These are phyloP conservation scores for Maccullochella peelii DNA, from an alignment of 2,113 vertebrate species.

Conservation along the genomic window DNA sequence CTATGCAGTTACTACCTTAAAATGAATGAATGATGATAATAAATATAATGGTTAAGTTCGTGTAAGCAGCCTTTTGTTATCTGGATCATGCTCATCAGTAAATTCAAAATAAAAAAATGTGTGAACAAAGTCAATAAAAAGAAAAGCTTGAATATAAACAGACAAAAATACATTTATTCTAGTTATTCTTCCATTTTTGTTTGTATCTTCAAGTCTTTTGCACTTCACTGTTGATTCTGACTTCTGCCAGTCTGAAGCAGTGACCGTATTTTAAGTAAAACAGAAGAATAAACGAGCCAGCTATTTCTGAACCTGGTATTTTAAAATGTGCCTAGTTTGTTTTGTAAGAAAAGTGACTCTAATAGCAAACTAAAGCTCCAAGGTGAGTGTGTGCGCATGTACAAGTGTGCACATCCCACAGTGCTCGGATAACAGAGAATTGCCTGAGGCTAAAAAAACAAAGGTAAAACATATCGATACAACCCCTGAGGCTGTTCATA, in stretches of 20 bases:
- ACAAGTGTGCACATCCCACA: neutral
- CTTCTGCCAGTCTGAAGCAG: neutral
- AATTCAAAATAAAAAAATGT: slow-evolving; percentile 1
- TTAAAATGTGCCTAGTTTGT: neutral
- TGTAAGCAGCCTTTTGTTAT: slow-evolving; percentile 11
- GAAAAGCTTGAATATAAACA: neutral
- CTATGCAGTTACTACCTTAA: neutral
- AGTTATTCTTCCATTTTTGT: neutral
- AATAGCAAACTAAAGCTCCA: neutral
- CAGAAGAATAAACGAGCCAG: neutral
- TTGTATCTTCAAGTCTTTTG: slow-evolving; percentile 2
- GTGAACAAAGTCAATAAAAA: neutral
- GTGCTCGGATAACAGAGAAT: neutral
- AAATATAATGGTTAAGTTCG: neutral
- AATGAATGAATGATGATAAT: neutral
- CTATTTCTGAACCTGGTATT: slow-evolving; percentile 6
- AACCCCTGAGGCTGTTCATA: slow-evolving; percentile 9
- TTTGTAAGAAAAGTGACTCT: neutral
- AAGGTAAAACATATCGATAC: slow-evolving; percentile 18
- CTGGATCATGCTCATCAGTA: slow-evolving; percentile 14
- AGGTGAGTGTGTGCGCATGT: neutral
- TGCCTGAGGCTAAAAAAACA: slow-evolving; percentile 35
- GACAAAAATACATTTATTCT: no score
- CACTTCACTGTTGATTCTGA: neutral
- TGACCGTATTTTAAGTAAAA: neutral